Base-by-base conservation (phyloP, 2,888 invertebrate species). In the Calephelis perditalis region DNA sequence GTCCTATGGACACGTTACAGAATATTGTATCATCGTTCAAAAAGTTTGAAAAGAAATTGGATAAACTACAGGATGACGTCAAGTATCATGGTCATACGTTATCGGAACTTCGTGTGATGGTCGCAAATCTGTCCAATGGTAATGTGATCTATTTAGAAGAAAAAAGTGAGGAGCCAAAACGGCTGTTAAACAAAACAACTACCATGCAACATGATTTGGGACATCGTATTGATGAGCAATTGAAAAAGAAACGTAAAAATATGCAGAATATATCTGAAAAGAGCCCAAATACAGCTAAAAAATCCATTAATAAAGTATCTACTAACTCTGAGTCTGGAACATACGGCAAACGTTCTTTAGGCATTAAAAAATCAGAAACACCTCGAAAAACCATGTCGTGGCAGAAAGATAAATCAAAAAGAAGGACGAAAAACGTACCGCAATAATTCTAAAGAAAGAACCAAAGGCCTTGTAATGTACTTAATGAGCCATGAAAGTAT, bases 51-150 rank as follows among this genome's bases (percentile, higher is more conserved):
- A 81, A 67, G 58, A 86, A 85, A 65, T 61, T 86, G 7, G 84
- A 85, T 54, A 83, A 81, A 62, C 64, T 86, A 60, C 85, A 85
- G 65, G 74, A 77, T 55, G 83, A 84, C 57, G 78, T 86, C 0
- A 77, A 73, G 15, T 70, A 65, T 55, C 83, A 85, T 15, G 81
- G 84, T 0, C 74, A 81, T 60, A 82, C 84, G 1, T 67, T 86
- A 26, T 65, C 70, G 7, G 83, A 85, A n/a, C 74, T 86, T 36
- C 76, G 78, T 2, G 66, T 61, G 0, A 71, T 86, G 71, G 69
- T 86, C 0, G 69, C 73, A 3, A 79, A 73, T 57, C 63, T 84
- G 5, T 74, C 82, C 0, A 62, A 66, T 9, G 72, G 73, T n/a
- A 64, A 70, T n/a, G 67, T 74, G 60, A 43, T 61, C 15, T 69